These are phyloP conservation scores for Temnopleurus reevesii DNA, from an alignment of 53 echinoderm and acorn worm genomes.

Conservation along the genomic window DNA sequence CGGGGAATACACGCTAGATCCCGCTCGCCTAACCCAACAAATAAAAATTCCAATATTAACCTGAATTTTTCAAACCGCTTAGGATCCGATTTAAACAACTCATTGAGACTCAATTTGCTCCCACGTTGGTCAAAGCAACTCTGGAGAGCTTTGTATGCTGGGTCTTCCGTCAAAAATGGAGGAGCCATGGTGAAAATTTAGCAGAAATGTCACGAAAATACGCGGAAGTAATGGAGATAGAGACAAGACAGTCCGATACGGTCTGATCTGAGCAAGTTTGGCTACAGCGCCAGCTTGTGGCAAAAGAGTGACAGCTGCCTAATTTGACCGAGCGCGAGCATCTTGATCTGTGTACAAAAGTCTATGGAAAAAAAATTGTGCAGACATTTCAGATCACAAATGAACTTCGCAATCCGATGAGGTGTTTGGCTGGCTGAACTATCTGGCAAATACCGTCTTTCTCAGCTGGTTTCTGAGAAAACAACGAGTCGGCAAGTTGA, in stretches of 20 bases:
- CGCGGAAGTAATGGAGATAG: neutral
- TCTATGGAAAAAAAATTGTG: neutral
- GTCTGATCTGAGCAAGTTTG: neutral
- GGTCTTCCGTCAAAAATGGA: constrained; percentile 74
- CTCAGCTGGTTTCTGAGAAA: constrained; percentile 62
- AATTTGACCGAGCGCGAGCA: neutral
- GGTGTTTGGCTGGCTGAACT: constrained; percentile 12
- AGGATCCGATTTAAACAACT: constrained; percentile 75
- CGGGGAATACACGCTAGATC: neutral
- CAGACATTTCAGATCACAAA: neutral
- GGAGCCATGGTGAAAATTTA: constrained; percentile 58
- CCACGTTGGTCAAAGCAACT: constrained; percentile 66
- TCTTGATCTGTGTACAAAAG: no score
- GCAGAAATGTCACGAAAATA: neutral
- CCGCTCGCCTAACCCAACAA: neutral
- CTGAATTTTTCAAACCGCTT: constrained; percentile 88
- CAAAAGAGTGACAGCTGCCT: neutral
- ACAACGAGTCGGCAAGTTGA: neutral
- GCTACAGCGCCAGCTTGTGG: constrained; percentile 46
- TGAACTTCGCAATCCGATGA: no score
- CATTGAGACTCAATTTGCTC: constrained; percentile 67
- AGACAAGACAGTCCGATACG: no score
- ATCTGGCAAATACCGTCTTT: constrained; percentile 15
- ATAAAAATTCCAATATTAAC: neutral
- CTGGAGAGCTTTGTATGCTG: constrained; percentile 76